These are phyloP conservation scores for Dolomedes plantarius DNA, from an alignment of 2,888 invertebrate species.

Conservation along the genomic window DNA sequence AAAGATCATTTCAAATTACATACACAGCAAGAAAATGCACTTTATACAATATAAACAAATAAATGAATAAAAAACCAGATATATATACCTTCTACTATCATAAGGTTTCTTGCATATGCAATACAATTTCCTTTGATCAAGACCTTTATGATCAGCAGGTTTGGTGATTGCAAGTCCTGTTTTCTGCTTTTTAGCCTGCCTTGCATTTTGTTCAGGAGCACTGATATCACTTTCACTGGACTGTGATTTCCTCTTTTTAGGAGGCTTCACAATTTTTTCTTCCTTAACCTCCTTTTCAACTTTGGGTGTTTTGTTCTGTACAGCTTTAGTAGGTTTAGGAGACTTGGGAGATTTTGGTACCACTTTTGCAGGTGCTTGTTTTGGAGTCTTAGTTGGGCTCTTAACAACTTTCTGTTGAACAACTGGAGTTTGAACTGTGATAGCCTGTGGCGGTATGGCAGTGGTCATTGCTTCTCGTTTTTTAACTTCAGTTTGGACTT, in stretches of 20 bases:
- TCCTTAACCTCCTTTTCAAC: constrained; percentile 34
- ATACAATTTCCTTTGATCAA: constrained; percentile 78
- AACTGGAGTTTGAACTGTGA: constrained; percentile 35
- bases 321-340: neutral
- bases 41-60: no score
- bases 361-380: constrained; percentile 7
- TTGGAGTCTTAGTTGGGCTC: neutral
- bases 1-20: no score
- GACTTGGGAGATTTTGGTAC: neutral
- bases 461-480: constrained; percentile 55
- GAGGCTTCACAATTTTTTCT: constrained; percentile 49
- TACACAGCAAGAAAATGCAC: no score
- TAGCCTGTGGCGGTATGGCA: constrained; percentile 48
- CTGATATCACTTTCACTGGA: constrained; percentile 69
- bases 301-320: constrained; percentile 19
- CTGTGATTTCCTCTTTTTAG: constrained; percentile 72
- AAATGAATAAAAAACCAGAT: no score
- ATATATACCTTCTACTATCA: constrained; percentile 90
- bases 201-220: constrained; percentile 30
- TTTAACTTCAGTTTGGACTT: constrained; percentile 71
- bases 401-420: constrained; percentile 30
- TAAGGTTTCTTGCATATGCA: constrained; percentile 96
- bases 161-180: constrained; percentile 59
- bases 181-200: constrained; percentile 70
- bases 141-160: constrained; percentile 54